Evolutionary conservation across 2,888 invertebrate species (phyloP).

Genomic region (Cantharis rustica): DNA sequence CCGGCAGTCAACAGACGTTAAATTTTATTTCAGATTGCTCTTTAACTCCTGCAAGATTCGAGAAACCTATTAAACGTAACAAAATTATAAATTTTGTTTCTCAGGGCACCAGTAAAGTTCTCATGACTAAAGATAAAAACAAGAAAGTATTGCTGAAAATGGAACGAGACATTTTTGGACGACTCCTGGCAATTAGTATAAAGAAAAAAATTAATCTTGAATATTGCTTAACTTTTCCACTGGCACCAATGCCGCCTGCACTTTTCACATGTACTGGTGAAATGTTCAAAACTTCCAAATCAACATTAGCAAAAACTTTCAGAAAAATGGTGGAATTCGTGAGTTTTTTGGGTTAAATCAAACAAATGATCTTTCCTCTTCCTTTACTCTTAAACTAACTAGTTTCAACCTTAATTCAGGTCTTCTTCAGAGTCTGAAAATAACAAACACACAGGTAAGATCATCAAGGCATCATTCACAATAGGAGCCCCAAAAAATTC

Average conservation of each 20-base stretch:
- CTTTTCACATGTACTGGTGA: constrained; percentile 26
- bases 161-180: constrained; percentile 41
- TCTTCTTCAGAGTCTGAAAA: too few species aligned
- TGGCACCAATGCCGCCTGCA: constrained; percentile 45
- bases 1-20: constrained; percentile 8
- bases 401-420: too few species aligned
- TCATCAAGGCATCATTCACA: too few species aligned
- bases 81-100: constrained; percentile 37
- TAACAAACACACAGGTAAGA: too few species aligned
- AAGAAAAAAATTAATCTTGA: constrained; percentile 40
- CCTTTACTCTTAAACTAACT: too few species aligned
- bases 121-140: constrained; percentile 35
- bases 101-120: constrained; percentile 35
- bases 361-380: too few species aligned
- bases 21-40: constrained; percentile 32
- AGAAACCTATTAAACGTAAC: constrained; percentile 8
- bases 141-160: constrained; percentile 29
- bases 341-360: too few species aligned
- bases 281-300: constrained; percentile 36
- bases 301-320: too few species aligned
- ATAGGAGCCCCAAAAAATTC: too few species aligned
- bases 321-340: too few species aligned
- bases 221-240: constrained; percentile 40
- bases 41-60: constrained; percentile 19
- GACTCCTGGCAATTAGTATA: constrained; percentile 23